Percentiles rank a stretch among this genome's conserved stretches.
These are phyloP conservation scores for Chaetodon trifasciatus DNA, from an alignment of 2,797 vertebrate species.

Conservation along the genomic window DNA sequence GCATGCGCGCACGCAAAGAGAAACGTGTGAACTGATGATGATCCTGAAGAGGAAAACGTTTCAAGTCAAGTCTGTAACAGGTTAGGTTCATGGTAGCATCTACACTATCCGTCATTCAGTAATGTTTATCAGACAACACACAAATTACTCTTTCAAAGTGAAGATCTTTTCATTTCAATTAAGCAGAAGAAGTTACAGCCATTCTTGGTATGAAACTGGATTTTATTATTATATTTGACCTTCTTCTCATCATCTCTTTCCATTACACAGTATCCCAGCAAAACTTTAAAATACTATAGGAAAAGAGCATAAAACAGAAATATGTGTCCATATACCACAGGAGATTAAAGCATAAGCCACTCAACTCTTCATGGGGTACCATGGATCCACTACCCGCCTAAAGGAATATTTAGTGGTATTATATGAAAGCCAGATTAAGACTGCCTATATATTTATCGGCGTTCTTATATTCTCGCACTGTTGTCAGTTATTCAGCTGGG, in stretches of 20 bases:
- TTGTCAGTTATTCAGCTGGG: conserved; percentile 35
- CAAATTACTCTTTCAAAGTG: no score
- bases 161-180: neutral
- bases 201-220: neutral
- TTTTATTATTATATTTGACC: neutral
- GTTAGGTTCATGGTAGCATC: neutral
- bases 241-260: neutral
- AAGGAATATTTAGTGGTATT: conserved; percentile 34
- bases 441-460: conserved; percentile 51
- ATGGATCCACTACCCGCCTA: conserved; percentile 36
- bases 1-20: conserved; percentile 61
- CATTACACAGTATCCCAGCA: neutral
- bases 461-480: conserved; percentile 21
- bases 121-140: no score
- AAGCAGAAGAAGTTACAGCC: no score
- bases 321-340: conserved; percentile 20
- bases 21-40: neutral
- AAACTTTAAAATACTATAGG: neutral
- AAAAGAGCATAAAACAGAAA: neutral
- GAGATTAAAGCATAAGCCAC: conserved; percentile 43
- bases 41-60: neutral
- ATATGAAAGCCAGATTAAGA: conserved; percentile 54
- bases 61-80: neutral
- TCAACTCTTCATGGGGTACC: conserved; percentile 20
- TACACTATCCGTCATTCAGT: no score